Conservation (phyloP, 1,140 invertebrate genomes). For the Aporrectodea caliginosa region DNA sequence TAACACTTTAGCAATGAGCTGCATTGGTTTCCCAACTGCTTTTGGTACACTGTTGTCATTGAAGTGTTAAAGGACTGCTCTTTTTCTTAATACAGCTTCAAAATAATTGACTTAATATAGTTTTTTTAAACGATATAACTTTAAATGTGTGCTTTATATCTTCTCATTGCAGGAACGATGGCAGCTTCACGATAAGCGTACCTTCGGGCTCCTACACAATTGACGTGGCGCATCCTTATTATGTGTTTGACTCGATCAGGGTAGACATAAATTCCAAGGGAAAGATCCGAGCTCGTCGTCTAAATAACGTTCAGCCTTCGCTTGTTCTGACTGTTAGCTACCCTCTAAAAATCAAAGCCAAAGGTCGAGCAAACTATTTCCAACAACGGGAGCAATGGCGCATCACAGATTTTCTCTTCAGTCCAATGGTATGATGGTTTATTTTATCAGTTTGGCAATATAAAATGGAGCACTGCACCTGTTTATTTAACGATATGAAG, state of each 20-base stretch:
- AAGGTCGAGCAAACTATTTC: constrained; percentile 84
- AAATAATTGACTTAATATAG: no score
- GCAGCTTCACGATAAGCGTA: constrained; percentile 7
- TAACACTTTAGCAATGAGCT: no score
- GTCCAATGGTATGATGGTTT: constrained; percentile 74
- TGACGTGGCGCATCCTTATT: constrained; percentile 86
- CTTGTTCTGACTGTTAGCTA: constrained; percentile 69
- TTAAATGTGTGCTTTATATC: no score
- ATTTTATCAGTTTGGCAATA: neutral
- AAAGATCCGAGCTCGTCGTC: constrained; percentile 87
- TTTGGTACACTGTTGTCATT: no score
- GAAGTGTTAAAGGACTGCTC: no score
- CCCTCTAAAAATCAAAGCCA: constrained; percentile 80
- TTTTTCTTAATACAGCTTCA: no score
- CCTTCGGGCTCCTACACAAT: constrained; percentile 92
- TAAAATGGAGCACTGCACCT: neutral
- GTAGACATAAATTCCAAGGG: constrained; percentile 61
- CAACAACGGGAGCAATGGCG: constrained; percentile 91
- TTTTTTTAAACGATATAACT: no score
- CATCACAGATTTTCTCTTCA: constrained; percentile 88
- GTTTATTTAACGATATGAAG: no score
- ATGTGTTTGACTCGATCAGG: constrained; percentile 62
- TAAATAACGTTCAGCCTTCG: constrained; percentile 90
- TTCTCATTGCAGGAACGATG: constrained; percentile 1
- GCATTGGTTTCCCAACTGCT: no score